Conservation (phyloP, 2,888 invertebrate genomes). For the Agrenia bidenticulata region DNA sequence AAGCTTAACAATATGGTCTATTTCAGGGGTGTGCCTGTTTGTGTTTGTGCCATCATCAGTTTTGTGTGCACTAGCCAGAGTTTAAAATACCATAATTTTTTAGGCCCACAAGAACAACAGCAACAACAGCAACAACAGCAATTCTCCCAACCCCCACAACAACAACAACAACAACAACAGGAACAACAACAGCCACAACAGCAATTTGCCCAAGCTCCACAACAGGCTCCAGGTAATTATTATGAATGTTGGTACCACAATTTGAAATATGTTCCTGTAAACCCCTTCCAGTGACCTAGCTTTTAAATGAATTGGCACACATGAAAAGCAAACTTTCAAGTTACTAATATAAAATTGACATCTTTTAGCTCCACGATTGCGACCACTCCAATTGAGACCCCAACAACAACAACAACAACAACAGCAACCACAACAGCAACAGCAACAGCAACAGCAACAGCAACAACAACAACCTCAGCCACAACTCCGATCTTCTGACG, state of each 20-base stretch:
- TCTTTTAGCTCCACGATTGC: slow-evolving; percentile 11
- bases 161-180: slow-evolving; percentile 36
- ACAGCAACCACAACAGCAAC: slow-evolving; percentile 55
- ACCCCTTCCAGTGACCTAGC: too few relatives aligned
- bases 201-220: slow-evolving; percentile 28
- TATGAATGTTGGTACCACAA: too few relatives aligned
- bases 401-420: slow-evolving; percentile 20
- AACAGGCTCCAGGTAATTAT: slow-evolving; percentile 8
- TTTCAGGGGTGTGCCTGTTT: too few relatives aligned
- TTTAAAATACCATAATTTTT: slow-evolving; percentile 12
- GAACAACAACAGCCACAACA: slow-evolving; percentile 32
- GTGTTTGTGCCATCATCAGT: too few relatives aligned
- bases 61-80: too few relatives aligned
- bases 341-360: too few relatives aligned
- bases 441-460: slow-evolving; percentile 12
- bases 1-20: too few relatives aligned
- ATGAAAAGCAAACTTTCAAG: too few relatives aligned
- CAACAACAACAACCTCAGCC: slow-evolving; percentile 53
- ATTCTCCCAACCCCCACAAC: slow-evolving; percentile 26
- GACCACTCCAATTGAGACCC: slow-evolving; percentile 18
- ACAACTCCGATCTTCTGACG: slow-evolving; percentile 53
- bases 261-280: too few relatives aligned
- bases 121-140: slow-evolving; percentile 32
- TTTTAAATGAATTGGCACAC: too few relatives aligned
- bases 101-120: slow-evolving; percentile 33